Conservation (phyloP, 2,888 invertebrate genomes). For the Chloromyia formosa region DNA sequence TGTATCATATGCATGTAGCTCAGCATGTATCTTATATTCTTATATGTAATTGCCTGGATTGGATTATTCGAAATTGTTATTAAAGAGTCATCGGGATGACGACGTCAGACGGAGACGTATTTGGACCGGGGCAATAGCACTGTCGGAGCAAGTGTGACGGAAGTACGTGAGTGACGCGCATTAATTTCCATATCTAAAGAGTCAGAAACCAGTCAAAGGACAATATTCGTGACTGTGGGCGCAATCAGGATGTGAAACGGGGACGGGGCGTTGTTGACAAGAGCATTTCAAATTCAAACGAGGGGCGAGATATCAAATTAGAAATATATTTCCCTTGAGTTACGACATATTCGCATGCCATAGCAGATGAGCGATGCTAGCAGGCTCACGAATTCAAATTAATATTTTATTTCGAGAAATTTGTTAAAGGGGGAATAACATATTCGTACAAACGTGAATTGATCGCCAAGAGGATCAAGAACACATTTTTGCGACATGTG, state of each 20-base stretch:
- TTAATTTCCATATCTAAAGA: constrained; percentile 38
- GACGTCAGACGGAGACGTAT: constrained; percentile 14
- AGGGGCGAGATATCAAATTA: constrained; percentile 41
- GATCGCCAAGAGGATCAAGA: too few relatives aligned
- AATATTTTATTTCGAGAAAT: too few relatives aligned
- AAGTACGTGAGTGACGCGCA: constrained; percentile 33
- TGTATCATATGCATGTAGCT: constrained; percentile 13
- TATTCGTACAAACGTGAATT: too few relatives aligned
- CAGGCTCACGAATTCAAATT: constrained; percentile 20
- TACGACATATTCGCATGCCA: constrained; percentile 7
- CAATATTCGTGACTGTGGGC: too few relatives aligned
- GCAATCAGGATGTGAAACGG: neutral
- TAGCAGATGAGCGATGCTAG: neutral
- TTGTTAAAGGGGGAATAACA: too few relatives aligned
- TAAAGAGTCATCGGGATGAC: constrained; percentile 30
- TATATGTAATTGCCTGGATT: constrained; percentile 42
- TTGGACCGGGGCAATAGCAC: neutral
- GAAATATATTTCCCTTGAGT: constrained; percentile 41
- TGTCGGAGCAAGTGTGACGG: constrained; percentile 29
- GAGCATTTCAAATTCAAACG: constrained; percentile 10
- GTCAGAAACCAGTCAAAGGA: neutral
- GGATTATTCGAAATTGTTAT: constrained; percentile 43
- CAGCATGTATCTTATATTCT: neutral
- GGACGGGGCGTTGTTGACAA: neutral
- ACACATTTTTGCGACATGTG: too few relatives aligned